phyloP scores from a whole-genome alignment of 2,113 vertebrate species.

The Cavia aperea region DNA sequence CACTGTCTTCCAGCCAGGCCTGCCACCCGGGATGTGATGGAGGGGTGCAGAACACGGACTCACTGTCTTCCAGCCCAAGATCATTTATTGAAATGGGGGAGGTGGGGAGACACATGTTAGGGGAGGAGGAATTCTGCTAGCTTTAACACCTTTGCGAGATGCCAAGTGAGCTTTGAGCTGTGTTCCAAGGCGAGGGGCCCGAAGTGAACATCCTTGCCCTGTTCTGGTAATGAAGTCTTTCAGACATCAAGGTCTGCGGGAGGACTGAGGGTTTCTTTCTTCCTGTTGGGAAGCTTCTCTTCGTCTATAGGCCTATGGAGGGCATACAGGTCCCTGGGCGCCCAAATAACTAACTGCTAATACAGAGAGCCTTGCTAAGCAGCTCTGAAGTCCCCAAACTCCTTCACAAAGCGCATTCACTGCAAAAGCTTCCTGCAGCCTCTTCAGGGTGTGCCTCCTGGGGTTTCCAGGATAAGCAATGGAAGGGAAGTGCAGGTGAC shows the following conservation, averaged over 20 bases:
- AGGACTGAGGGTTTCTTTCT: neutral
- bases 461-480: conserved; percentile 1
- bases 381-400: neutral
- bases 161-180: neutral
- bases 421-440: neutral
- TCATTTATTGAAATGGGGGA: neutral
- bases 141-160: neutral
- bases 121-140: neutral
- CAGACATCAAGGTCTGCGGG: neutral
- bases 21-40: no score
- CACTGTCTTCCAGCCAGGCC: no score
- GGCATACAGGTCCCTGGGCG: neutral
- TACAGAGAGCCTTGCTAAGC: conserved; percentile 30
- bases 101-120: neutral
- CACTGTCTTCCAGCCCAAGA: no score
- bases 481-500: neutral
- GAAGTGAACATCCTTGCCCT: neutral
- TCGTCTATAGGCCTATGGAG: neutral
- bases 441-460: conserved; percentile 5
- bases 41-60: no score
- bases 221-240: neutral
- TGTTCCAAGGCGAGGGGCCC: neutral
- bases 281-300: neutral
- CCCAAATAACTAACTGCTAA: neutral
- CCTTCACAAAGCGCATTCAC: neutral